phyloP scores from a whole-genome alignment of 2,797 vertebrate species.

The Molothrus aeneus region DNA sequence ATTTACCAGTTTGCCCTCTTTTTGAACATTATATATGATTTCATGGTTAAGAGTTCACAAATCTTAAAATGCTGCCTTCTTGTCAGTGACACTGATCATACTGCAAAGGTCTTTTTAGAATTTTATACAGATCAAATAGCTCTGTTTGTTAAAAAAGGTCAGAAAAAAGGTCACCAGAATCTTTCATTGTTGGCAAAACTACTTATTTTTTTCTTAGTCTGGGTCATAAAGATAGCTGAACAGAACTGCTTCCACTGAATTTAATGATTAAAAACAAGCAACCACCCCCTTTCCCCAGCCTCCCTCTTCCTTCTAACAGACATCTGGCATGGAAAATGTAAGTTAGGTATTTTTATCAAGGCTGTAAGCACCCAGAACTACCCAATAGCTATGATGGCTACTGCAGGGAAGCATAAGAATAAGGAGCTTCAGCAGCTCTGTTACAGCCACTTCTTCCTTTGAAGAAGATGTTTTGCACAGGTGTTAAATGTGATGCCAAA shows the following conservation, averaged over 20 bases:
- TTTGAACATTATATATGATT: conserved; percentile 12
- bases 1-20: conserved; percentile 6
- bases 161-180: conserved; percentile 32
- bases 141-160: conserved; percentile 43
- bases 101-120: conserved; percentile 34
- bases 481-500: not conserved
- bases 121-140: conserved; percentile 26
- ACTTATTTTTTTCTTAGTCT: not conserved
- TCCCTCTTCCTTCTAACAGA: not conserved
- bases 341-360: conserved; percentile 7
- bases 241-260: not conserved
- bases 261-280: conserved; percentile 28
- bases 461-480: conserved; percentile 21
- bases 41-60: conserved; percentile 35
- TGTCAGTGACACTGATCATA: conserved; percentile 11
- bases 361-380: not conserved
- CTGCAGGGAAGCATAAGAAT: not conserved
- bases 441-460: not conserved
- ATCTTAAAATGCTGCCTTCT: conserved; percentile 32
- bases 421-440: not conserved
- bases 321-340: not conserved
- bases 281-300: not conserved
- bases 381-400: not conserved
- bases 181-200: conserved; percentile 34
- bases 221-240: not conserved